These are phyloP conservation scores for Pinctada fucata DNA, from an alignment of 2,888 invertebrate genomes.

Conservation along the genomic window DNA sequence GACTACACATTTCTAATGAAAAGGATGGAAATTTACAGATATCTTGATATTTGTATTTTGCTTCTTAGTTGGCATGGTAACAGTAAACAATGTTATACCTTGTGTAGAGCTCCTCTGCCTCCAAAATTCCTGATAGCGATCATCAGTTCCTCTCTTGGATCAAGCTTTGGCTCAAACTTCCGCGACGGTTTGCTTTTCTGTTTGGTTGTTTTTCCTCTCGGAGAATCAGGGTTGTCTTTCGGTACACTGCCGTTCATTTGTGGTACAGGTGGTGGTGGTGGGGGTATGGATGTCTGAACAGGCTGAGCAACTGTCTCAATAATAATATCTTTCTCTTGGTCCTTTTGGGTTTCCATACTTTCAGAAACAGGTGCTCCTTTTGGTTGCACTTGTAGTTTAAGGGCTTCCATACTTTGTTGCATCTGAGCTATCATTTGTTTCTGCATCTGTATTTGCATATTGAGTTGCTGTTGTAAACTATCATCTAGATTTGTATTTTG, in stretches of 20 bases:
- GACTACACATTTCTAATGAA: too few relatives aligned
- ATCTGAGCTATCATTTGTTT: conserved; percentile 63
- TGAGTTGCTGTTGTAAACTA: conserved; percentile 62
- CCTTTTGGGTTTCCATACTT: conserved; percentile 1
- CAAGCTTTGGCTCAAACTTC: conserved; percentile 70
- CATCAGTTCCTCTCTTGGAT: conserved; percentile 84
- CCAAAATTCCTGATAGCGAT: conserved; percentile 86
- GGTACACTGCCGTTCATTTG: conserved; percentile 38
- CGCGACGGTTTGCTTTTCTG: conserved; percentile 43
- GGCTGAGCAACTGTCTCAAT: background rate
- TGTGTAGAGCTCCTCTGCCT: conserved; percentile 69
- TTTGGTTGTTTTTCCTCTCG: conserved; percentile 46
- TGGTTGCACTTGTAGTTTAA: conserved; percentile 46
- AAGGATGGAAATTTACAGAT: too few relatives aligned
- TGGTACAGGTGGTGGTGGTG: conserved; percentile 28
- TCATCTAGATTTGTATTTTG: conserved; percentile 44
- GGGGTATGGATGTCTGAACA: conserved; percentile 18
- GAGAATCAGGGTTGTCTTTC: background rate
- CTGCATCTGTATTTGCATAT: conserved; percentile 63
- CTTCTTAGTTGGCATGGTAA: too few relatives aligned
- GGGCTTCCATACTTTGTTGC: conserved; percentile 59
- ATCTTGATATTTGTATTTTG: too few relatives aligned
- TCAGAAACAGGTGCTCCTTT: background rate
- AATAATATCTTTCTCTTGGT: background rate
- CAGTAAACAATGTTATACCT: conserved; percentile 51